Evolutionary conservation across 2,888 invertebrate genomes (phyloP), one percentile per base, ranked within the genome.

Genomic region (Hydroisotoma schaefferi): DNA sequence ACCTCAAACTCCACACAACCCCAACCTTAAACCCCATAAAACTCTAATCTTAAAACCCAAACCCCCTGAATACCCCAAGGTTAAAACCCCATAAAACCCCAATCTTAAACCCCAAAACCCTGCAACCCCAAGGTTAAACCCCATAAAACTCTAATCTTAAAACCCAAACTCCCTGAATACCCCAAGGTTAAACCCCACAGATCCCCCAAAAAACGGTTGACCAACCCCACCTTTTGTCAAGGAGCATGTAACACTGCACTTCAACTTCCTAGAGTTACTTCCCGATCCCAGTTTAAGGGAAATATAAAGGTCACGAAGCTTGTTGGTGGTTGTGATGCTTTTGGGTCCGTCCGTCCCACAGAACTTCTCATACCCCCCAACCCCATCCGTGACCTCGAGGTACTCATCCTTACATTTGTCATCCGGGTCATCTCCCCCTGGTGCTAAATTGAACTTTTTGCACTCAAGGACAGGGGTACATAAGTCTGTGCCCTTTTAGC

Each of bases 391-490:
- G 1, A 71, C 55, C 46, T 66, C 60, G 2, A 71, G 40, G 37
- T 64, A 66, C 33, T 71, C 69, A 1, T 67, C 62, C n/a, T 44
- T 15, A 40, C 68, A 68, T n/a, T 59, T 55, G 20, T 60, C 61
- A 0, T 52, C 37, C 18, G 40, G 23, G 6, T 37, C 2, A 22
- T 46, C 33, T 26, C 23, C 37, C 25, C 29, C 29, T 10, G 59
- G 55, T 1, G 43, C 49, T 10, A 68, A 40, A 1, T 47, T 57
- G 27, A 68, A 68, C 23, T 65, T 64, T 43, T 52, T 59, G 37
- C 68, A 68, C 0, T 38, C 25, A 1, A 68, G 26, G 1, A 54
- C 26, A 10, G 68, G 68, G 20, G 57, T 53, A 37, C 68, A 68
- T 15, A 25, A 55, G 1, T 61, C 68, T 1, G 62, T 52, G 5